phyloP scores from a whole-genome alignment of 2,888 invertebrate genomes.

The Cantharis lateralis region DNA sequence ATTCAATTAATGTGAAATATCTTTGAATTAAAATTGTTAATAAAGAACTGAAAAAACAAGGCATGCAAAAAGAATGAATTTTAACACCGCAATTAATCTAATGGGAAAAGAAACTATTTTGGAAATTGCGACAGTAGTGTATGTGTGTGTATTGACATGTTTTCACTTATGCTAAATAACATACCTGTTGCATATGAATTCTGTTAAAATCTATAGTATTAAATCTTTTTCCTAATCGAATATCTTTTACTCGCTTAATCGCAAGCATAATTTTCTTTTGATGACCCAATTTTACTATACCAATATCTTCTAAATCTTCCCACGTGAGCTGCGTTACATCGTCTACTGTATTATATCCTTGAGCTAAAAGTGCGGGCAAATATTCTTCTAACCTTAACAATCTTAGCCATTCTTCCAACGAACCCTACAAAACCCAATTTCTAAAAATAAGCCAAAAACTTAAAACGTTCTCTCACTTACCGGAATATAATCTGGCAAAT shows the following conservation, averaged over 20 bases:
- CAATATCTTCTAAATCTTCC: conserved; percentile 99
- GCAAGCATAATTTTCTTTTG: conserved; percentile 98
- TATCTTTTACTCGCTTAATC: conserved; percentile 94
- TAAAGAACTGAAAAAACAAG: conserved; percentile 9
- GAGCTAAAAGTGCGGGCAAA: conserved; percentile 83
- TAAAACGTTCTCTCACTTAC: conserved; percentile 60
- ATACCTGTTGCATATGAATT: conserved; percentile 51
- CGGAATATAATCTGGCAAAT: conserved; percentile 92
- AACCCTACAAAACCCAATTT: conserved; percentile 66
- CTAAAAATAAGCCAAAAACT: neutral
- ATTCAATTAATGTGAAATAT: conserved; percentile 30
- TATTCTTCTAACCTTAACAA: conserved; percentile 92
- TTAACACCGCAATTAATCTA: conserved; percentile 22
- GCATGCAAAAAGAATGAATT: conserved; percentile 23
- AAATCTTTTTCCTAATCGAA: conserved; percentile 80
- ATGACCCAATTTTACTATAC: conserved; percentile 91
- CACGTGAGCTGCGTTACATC: conserved; percentile 94
- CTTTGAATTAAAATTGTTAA: conserved; percentile 23
- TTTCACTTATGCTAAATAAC: neutral
- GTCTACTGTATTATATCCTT: conserved; percentile 92
- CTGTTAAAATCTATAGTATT: conserved; percentile 52
- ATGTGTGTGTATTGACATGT: neutral
- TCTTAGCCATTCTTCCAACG: conserved; percentile 93
- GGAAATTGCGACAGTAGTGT: conserved; percentile 18
- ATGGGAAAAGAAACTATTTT: conserved; percentile 13